Evolutionary conservation across 2,888 invertebrate genomes (phyloP), one percentile per base, ranked within the genome.

Genomic region (Xestia sexstrigata): DNA sequence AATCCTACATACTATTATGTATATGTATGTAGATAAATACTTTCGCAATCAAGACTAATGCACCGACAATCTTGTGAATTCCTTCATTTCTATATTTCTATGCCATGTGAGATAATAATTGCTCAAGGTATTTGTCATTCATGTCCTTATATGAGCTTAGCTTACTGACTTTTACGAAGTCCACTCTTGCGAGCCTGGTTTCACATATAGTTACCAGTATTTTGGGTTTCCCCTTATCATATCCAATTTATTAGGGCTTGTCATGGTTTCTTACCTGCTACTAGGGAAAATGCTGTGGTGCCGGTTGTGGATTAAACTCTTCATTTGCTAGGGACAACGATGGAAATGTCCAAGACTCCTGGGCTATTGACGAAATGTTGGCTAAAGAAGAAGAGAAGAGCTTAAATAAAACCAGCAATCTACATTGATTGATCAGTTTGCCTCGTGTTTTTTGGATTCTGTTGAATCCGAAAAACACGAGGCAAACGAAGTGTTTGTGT

Each of bases 41-140:
- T 47, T 62, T 47, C 68, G 65, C 60, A 70, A 80, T 79, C 58
- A 68, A 73, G 58, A 84, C 60, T 52, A 72, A 71, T 71, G 58
- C 49, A 58, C 55, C n/a, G 20, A 60, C 79, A 81, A 72, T 63
- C 62, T 83, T 49, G 70, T 52, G 62, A 58, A 71, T 76, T 62
- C 52, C 35, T 76, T 58, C 17, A 52, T 79, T 65, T 79, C n/a
- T 71, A 63, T 52, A 39, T 68, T 52, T 82, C 58, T 58, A 47
- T 76, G 35, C 13, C 35, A 17, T 76, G 20, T 45, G 62, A 20
- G 26, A 13, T 45, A 49, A 52, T 17, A 58, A 7, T 76, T 58
- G 58, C 60, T 52, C 17, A 49, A 49, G 42, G 0, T 42, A 47
- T 71, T 20, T n/a, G 20, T 20, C 30, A 35, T 35, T 35, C 47